Evolutionary conservation across 92 coral and sea anemone genomes (phyloP), one percentile per base, ranked within the genome.

Genomic region (Palythoa heliodiscus): DNA sequence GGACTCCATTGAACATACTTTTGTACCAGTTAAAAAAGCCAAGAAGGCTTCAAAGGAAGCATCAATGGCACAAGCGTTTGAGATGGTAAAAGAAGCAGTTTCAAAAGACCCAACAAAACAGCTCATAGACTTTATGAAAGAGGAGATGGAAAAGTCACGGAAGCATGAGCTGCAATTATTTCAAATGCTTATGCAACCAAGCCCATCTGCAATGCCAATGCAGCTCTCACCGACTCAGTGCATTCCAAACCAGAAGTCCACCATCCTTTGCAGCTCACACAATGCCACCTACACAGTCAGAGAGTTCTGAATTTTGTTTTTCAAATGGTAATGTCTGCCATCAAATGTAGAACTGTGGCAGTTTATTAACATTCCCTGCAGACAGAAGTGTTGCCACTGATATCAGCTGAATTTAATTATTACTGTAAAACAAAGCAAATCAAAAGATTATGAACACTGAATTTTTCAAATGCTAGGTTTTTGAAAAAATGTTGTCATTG

Each of bases 111-210:
- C 82, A 25, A 76, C 82, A 76, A 53, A 76, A 15, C 82, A 76
- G 1, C 82, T 76, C 39, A 76, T 76, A 53, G 50, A 76, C 24
- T 76, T 76, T 38, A 77, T 77, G 82, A 77, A 77, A 52, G 82
- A 77, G 82, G 82, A 77, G 82, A 77, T 77, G 70, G 70, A 77
- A 13, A 77, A 29, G 82, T 16, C 82, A 23, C 82, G 82, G 4
- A 52, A 77, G 82, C 82, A 77, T 77, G 82, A 77, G 82, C 82
- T 77, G 82, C 13, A 77, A 77, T 77, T 77, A 13, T 16, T 77
- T 12, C 67, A 77, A 13, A 77, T 77, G 82, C 82, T 77, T 5
- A 52, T 77, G 82, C 69, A 52, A 77, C 82, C 82, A 77, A 57
- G 68, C 61, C 23, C 50, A 52, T 16, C 78, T 0, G 48, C 78